Conservation (phyloP, 2,113 vertebrate species). For the Himantopus leucocephalus region DNA sequence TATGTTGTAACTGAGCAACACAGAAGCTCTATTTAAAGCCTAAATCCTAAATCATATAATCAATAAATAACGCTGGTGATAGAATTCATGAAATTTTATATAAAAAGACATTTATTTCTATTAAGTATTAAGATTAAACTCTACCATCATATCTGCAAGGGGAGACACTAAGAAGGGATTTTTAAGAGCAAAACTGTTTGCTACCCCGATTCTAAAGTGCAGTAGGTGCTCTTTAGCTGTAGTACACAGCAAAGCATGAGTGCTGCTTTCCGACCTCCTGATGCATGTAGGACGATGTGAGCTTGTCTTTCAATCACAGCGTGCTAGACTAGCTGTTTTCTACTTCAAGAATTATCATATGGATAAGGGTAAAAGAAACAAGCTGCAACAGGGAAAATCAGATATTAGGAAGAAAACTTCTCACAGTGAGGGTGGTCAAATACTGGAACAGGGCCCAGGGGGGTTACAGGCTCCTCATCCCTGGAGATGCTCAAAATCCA, state of each 20-base stretch:
- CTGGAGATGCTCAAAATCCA: neutral
- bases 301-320: neutral
- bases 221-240: neutral
- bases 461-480: accelerated
- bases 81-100: neutral
- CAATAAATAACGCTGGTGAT: neutral
- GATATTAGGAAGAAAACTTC: neutral
- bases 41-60: neutral
- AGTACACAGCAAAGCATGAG: neutral
- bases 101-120: neutral
- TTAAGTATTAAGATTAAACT: neutral
- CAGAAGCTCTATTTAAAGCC: neutral
- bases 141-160: neutral
- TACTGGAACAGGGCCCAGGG: neutral
- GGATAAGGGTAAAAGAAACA: neutral
- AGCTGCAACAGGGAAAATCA: neutral
- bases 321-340: neutral
- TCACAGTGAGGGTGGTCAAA: constrained; percentile 44
- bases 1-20: neutral
- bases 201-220: neutral
- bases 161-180: neutral
- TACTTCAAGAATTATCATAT: accelerated
- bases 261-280: neutral
- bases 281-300: neutral
- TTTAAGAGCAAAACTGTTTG: neutral